These are phyloP conservation scores for Saturnia japonica DNA, from an alignment of 2,888 invertebrate genomes.

Conservation along the genomic window DNA sequence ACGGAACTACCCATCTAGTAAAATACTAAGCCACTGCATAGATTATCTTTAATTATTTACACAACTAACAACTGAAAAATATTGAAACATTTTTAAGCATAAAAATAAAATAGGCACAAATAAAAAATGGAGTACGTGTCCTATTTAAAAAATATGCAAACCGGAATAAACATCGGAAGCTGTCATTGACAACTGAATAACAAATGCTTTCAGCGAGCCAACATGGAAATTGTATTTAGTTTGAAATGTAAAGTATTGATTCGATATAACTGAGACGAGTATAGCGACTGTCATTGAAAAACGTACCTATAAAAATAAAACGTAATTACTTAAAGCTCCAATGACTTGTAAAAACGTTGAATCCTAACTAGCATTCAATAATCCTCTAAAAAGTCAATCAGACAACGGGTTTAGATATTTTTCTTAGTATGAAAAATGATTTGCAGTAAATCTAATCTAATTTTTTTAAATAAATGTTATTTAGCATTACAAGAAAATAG, in stretches of 20 bases:
- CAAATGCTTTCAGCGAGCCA: constrained; percentile 27
- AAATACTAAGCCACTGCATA: background rate
- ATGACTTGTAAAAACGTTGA: background rate
- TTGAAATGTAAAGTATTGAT: constrained; percentile 16
- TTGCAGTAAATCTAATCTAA: background rate
- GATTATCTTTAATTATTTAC: background rate
- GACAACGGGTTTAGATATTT: too few species aligned
- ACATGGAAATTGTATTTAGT: constrained; percentile 21
- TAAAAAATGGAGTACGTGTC: background rate
- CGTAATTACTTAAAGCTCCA: background rate
- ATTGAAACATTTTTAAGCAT: background rate
- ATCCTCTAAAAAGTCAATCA: background rate
- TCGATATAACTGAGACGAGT: background rate
- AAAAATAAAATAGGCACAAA: background rate
- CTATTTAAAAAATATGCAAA: constrained; percentile 25
- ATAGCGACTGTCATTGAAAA: constrained; percentile 1
- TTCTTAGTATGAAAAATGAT: background rate
- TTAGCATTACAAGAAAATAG: constrained; percentile 8
- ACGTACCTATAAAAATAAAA: background rate
- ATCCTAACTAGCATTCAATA: background rate
- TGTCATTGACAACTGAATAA: constrained; percentile 24
- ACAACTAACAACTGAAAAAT: background rate
- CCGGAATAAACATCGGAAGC: constrained; percentile 27
- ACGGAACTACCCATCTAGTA: background rate
- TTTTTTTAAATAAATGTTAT: constrained; percentile 10